Percentiles rank a stretch among this genome's conserved stretches.
These are phyloP conservation scores for Menidia menidia DNA, from an alignment of 2,797 vertebrate genomes.

Conservation along the genomic window DNA sequence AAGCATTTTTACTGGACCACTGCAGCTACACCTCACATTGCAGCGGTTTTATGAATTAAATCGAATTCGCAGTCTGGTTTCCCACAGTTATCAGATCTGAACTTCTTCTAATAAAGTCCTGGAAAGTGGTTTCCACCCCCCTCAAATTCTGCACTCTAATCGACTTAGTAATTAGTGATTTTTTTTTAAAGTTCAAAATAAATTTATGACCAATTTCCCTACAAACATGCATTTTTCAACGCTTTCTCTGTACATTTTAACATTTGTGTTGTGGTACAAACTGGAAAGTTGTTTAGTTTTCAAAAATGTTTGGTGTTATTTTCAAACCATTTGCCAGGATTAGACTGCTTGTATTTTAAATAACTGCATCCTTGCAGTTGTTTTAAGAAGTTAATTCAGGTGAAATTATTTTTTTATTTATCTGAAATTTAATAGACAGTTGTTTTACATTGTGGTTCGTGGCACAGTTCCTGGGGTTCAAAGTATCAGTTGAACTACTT, in stretches of 20 bases:
- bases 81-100: slow-evolving; percentile 31
- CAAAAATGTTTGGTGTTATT: neutral
- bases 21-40: slow-evolving; percentile 35
- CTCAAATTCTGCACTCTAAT: neutral
- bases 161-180: neutral
- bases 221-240: neutral
- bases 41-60: slow-evolving; percentile 53
- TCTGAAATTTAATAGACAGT: too few species aligned
- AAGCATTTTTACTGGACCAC: slow-evolving; percentile 53
- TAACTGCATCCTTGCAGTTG: neutral
- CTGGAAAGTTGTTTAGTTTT: neutral
- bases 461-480: too few species aligned
- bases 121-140: slow-evolving; percentile 19
- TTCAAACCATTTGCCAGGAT: neutral
- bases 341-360: too few species aligned
- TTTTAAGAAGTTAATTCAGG: neutral
- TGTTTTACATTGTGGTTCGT: too few species aligned
- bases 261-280: slow-evolving; percentile 8
- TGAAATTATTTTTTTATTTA: neutral
- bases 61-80: slow-evolving; percentile 39
- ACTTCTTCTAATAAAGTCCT: slow-evolving; percentile 43
- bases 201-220: neutral
- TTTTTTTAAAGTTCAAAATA: slow-evolving; percentile 3
- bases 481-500: too few species aligned
- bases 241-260: neutral